Conservation (phyloP, 2,888 invertebrate genomes). For the Pegoplata infirma region DNA sequence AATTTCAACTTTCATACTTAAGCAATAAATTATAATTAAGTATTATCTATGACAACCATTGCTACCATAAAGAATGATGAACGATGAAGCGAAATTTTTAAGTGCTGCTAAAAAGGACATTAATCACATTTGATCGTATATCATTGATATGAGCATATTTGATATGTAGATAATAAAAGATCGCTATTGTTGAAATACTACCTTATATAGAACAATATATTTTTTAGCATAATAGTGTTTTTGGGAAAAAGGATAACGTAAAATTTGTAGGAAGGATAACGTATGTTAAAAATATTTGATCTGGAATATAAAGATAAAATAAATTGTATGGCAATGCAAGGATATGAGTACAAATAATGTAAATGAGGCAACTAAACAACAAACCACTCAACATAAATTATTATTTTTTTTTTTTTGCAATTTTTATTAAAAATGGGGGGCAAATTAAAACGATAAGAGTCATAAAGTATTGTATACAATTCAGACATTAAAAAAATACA, state of each 20-base stretch:
- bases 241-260: background rate
- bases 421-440: background rate
- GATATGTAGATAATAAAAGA: constrained; percentile 47
- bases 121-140: constrained; percentile 59
- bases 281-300: constrained; percentile 39
- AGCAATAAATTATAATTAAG: constrained; percentile 63
- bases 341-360: background rate
- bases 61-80: constrained; percentile 59
- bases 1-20: constrained; percentile 52
- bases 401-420: background rate
- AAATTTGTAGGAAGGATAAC: constrained; percentile 31
- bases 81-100: constrained; percentile 46
- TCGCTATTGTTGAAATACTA: constrained; percentile 48
- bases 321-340: constrained; percentile 18
- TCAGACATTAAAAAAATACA: no score
- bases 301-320: background rate
- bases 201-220: constrained; percentile 18
- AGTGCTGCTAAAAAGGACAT: constrained; percentile 60
- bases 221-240: constrained; percentile 35
- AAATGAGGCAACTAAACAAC: background rate
- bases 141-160: constrained; percentile 55
- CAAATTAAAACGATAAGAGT: background rate
- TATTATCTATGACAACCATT: constrained; percentile 60
- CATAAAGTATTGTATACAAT: background rate
- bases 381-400: background rate